Evolutionary conservation across 2,797 vertebrate genomes (phyloP).

Genomic region (Mormyrus proboscirostris): DNA sequence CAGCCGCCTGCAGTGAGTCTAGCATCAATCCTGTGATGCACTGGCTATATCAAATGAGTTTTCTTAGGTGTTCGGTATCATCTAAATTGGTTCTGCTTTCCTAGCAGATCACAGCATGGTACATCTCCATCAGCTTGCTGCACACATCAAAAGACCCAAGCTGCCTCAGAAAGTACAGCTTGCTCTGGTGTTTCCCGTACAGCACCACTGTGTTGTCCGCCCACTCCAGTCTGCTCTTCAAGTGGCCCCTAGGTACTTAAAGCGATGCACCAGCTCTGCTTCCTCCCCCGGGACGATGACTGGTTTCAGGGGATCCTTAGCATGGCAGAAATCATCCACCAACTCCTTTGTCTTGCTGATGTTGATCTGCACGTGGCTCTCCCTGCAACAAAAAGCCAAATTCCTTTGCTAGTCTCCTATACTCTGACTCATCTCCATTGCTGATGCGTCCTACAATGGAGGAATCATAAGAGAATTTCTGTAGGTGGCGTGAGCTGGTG

Average conservation of each 20-base stretch:
- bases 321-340: not conserved
- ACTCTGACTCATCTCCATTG: constrained; percentile 1
- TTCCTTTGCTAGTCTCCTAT: not conserved
- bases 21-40: not conserved
- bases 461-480: not conserved
- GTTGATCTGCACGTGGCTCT: not conserved
- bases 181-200: not conserved
- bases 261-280: not conserved
- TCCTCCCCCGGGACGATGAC: not conserved
- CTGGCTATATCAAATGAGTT: not conserved
- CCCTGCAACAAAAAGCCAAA: not conserved
- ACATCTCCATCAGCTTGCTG: not conserved
- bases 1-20: not conserved
- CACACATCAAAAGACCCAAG: not conserved
- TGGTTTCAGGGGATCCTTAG: not conserved
- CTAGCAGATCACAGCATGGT: not conserved
- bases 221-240: not conserved
- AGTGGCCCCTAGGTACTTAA: not conserved
- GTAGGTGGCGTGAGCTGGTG: not conserved
- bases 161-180: not conserved
- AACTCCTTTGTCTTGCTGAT: not conserved
- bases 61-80: not conserved
- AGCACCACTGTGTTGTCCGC: not conserved
- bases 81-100: not conserved
- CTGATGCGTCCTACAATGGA: not conserved